Conservation (phyloP, 2,797 vertebrate genomes). For the Rhynchonycteris naso region DNA sequence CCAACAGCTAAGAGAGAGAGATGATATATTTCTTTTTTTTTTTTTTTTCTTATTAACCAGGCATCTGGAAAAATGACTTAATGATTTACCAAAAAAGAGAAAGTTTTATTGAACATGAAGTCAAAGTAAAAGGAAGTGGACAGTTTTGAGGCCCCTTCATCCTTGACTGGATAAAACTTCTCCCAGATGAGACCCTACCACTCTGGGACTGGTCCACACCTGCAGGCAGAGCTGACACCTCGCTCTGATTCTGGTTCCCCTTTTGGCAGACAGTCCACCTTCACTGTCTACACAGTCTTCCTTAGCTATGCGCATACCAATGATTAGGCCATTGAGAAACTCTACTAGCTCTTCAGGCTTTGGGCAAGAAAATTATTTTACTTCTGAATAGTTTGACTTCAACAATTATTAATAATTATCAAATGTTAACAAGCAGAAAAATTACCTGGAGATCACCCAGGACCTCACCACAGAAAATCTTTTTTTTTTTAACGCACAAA, state of each 20-base stretch:
- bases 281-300: neutral
- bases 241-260: neutral
- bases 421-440: conserved; percentile 25
- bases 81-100: neutral
- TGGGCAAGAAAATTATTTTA: conserved; percentile 12
- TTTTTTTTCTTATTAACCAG: conserved; percentile 57
- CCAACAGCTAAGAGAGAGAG: neutral
- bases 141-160: neutral
- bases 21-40: conserved; percentile 32
- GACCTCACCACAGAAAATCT: neutral
- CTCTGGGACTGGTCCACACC: neutral
- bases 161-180: neutral
- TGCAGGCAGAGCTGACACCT: neutral
- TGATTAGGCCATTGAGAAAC: neutral
- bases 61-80: conserved; percentile 4
- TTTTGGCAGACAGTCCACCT: neutral
- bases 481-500: neutral
- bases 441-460: neutral
- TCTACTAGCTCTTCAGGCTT: neutral
- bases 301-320: neutral
- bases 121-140: conserved; percentile 22
- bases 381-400: conserved; percentile 15
- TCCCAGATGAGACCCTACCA: neutral
- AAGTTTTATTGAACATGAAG: conserved; percentile 16
- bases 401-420: neutral